Evolutionary conservation across 2,113 vertebrate genomes (phyloP).

Genomic region (Rhinopithecus roxellana): DNA sequence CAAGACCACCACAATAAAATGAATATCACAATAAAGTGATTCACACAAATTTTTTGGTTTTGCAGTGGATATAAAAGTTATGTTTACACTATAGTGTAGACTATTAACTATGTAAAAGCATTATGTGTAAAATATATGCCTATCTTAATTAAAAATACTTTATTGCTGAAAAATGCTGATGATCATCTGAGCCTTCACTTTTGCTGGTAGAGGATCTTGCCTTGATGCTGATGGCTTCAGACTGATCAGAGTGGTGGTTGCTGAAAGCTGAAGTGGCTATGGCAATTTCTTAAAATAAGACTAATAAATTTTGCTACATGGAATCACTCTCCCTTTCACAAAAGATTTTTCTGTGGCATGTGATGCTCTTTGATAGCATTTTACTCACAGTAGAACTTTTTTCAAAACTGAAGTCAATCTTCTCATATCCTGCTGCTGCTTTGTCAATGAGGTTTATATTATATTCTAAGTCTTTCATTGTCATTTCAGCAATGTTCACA

Average conservation of each 20-base stretch:
- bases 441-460: background rate
- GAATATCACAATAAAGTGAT: background rate
- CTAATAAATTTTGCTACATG: background rate
- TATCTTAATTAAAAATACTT: background rate
- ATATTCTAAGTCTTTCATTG: background rate
- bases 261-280: background rate
- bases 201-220: background rate
- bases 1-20: background rate
- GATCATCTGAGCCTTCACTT: background rate
- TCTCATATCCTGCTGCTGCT: background rate
- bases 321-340: background rate
- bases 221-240: background rate
- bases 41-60: background rate
- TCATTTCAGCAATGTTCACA: background rate
- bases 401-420: background rate
- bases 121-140: background rate
- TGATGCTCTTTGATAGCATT: background rate
- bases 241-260: background rate
- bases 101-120: background rate
- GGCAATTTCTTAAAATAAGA: background rate
- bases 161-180: background rate
- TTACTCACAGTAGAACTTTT: background rate
- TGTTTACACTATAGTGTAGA: background rate
- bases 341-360: background rate
- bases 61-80: background rate